Percentiles rank a stretch among this genome's conserved stretches.
phyloP scores from a whole-genome alignment of 2,797 vertebrate genomes.

The Borostomias antarcticus region DNA sequence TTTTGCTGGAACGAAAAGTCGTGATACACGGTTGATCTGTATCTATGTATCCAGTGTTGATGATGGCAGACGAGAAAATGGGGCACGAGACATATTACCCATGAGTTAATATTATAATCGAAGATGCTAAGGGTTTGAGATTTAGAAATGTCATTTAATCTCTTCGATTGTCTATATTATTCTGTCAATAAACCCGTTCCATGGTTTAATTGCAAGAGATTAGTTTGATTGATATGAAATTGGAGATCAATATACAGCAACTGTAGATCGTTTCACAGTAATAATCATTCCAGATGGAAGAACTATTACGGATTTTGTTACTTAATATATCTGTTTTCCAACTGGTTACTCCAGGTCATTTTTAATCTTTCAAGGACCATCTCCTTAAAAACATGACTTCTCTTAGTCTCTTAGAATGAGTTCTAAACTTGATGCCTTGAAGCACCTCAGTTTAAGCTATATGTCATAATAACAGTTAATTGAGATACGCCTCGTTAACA shows the following conservation, averaged over 20 bases:
- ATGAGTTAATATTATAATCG: slow-evolving; percentile 6
- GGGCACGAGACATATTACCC: slow-evolving; percentile 4
- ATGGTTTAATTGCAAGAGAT: slow-evolving; percentile 31
- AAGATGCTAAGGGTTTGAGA: slow-evolving; percentile 17
- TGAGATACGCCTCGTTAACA: slow-evolving; percentile 43
- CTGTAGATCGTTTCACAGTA: not conserved
- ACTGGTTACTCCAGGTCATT: slow-evolving; percentile 1
- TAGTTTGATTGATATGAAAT: slow-evolving; percentile 31
- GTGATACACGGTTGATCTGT: too few species aligned
- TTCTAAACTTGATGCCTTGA: slow-evolving; percentile 13
- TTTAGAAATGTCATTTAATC: slow-evolving; percentile 29
- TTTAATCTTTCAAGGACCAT: slow-evolving; percentile 6
- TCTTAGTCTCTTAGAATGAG: not conserved
- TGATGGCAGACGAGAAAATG: too few species aligned
- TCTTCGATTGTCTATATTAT: slow-evolving; percentile 12
- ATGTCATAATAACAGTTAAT: slow-evolving; percentile 42
- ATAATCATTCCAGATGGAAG: not conserved
- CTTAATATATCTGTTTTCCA: not conserved
- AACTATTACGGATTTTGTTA: not conserved
- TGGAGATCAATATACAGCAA: slow-evolving; percentile 12
- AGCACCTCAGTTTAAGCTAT: slow-evolving; percentile 24
- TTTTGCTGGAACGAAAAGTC: too few species aligned
- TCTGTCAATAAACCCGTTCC: slow-evolving; percentile 21
- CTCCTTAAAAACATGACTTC: not conserved
- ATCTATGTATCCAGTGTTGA: too few species aligned